Evolutionary conservation across 2,888 invertebrate genomes (phyloP).

Genomic region (Pristionchus maxplancki): DNA sequence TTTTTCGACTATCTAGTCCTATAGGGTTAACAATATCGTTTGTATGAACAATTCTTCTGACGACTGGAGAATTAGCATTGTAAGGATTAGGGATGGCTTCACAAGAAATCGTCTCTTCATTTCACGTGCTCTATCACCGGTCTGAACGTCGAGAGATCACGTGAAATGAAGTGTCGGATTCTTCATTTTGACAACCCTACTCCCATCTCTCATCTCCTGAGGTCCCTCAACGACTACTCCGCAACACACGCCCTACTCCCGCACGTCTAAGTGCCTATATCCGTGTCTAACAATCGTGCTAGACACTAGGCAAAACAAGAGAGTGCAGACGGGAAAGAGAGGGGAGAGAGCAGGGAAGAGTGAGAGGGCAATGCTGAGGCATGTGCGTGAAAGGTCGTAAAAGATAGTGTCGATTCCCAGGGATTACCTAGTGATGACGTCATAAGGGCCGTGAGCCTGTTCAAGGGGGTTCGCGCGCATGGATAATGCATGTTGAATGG

Average conservation of each 20-base stretch:
- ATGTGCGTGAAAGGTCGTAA: conserved; percentile 17
- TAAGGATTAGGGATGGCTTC: too few species aligned
- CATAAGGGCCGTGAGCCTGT: neutral
- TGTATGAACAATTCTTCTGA: too few species aligned
- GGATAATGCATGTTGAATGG: neutral
- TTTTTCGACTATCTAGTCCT: too few species aligned
- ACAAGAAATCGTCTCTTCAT: too few species aligned
- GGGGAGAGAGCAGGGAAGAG: neutral
- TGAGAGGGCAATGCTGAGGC: neutral
- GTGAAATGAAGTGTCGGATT: too few species aligned
- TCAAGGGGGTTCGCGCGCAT: neutral
- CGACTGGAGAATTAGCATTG: too few species aligned
- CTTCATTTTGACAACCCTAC: too few species aligned
- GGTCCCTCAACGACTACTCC: neutral
- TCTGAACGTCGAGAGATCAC: too few species aligned
- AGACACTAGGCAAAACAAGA: neutral
- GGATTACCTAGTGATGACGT: neutral
- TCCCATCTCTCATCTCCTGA: too few species aligned
- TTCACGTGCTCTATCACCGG: too few species aligned
- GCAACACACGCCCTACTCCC: neutral
- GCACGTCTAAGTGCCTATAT: conserved; percentile 35
- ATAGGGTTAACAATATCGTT: too few species aligned
- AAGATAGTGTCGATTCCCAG: neutral
- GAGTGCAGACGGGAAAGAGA: neutral
- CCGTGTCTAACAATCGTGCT: neutral